Percentiles rank a stretch among this genome's conserved stretches.
phyloP scores from a whole-genome alignment of 1,140 invertebrate genomes.

The Hetaerina americana region DNA sequence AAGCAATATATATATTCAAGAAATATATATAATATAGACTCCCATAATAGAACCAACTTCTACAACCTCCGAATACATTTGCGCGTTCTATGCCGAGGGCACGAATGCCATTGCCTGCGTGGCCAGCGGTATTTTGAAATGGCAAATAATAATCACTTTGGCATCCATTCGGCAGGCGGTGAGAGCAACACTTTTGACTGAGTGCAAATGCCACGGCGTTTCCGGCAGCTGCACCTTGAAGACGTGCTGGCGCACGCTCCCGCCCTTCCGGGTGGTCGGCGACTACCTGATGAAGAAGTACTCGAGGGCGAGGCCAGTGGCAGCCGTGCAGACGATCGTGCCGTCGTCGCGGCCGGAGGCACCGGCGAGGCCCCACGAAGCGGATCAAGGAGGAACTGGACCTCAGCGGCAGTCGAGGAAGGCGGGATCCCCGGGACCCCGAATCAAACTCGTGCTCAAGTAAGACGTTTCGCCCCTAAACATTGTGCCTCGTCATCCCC shows the following conservation, averaged over 20 bases:
- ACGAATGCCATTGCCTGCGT: too few species aligned
- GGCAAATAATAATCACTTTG: too few species aligned
- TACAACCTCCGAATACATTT: too few species aligned
- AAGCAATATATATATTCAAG: too few species aligned
- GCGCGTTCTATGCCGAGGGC: too few species aligned
- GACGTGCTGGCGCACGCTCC: conserved; percentile 87
- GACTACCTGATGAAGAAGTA: conserved; percentile 73
- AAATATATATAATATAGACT: too few species aligned
- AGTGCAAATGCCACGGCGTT: conserved; percentile 94
- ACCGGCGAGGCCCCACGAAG: background rate
- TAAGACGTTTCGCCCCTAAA: background rate
- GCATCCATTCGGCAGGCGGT: conserved; percentile 64
- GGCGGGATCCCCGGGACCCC: too few species aligned
- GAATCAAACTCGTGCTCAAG: background rate
- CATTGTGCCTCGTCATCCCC: too few species aligned
- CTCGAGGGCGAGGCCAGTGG: conserved; percentile 61
- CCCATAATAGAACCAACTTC: too few species aligned
- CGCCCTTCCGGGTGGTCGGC: conserved; percentile 70
- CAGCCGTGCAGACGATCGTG: conserved; percentile 28
- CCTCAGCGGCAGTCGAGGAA: background rate
- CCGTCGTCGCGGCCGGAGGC: conserved; percentile 19
- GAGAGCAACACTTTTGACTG: conserved; percentile 61
- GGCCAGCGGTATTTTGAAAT: too few species aligned
- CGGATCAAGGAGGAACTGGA: background rate
- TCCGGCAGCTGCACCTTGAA: conserved; percentile 88